Percentiles rank a stretch among this genome's conserved stretches.
phyloP scores from a whole-genome alignment of 2,888 invertebrate species.

The Plemyria rubiginata region DNA sequence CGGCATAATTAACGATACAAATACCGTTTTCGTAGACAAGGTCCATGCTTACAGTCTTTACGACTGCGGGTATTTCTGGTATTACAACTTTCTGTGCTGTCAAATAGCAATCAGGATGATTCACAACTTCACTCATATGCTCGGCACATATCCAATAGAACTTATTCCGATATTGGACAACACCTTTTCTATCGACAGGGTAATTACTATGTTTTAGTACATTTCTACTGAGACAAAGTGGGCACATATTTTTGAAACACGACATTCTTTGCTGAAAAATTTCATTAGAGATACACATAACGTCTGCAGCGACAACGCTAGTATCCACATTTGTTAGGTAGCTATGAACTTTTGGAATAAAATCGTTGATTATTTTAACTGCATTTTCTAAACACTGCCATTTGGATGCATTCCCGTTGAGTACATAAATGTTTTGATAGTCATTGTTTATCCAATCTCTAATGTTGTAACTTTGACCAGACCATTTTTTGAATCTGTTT shows the following conservation, averaged over 20 bases:
- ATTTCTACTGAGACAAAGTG: slow-evolving; percentile 80
- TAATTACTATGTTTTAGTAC: slow-evolving; percentile 66
- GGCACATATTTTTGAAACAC: slow-evolving; percentile 83
- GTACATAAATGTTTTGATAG: slow-evolving; percentile 79
- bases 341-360: slow-evolving; percentile 73
- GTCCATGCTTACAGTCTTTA: slow-evolving; percentile 65
- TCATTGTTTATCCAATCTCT: slow-evolving; percentile 81
- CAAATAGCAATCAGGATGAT: slow-evolving; percentile 71
- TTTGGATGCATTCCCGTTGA: slow-evolving; percentile 79
- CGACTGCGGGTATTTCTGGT: slow-evolving; percentile 81
- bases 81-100: slow-evolving; percentile 50
- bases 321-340: slow-evolving; percentile 79
- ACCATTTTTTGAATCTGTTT: slow-evolving; percentile 75
- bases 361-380: slow-evolving; percentile 60
- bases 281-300: slow-evolving; percentile 84
- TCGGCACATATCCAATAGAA: slow-evolving; percentile 87
- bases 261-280: slow-evolving; percentile 81
- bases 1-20: slow-evolving; percentile 86
- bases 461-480: slow-evolving; percentile 56
- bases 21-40: slow-evolving; percentile 81
- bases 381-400: slow-evolving; percentile 83
- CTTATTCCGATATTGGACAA: slow-evolving; percentile 81
- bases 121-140: slow-evolving; percentile 78
- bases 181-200: slow-evolving; percentile 81
- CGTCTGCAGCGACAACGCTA: slow-evolving; percentile 75